Evolutionary conservation across 2,888 invertebrate genomes (phyloP), one percentile per base, ranked within the genome.

Genomic region (Busseola fusca): DNA sequence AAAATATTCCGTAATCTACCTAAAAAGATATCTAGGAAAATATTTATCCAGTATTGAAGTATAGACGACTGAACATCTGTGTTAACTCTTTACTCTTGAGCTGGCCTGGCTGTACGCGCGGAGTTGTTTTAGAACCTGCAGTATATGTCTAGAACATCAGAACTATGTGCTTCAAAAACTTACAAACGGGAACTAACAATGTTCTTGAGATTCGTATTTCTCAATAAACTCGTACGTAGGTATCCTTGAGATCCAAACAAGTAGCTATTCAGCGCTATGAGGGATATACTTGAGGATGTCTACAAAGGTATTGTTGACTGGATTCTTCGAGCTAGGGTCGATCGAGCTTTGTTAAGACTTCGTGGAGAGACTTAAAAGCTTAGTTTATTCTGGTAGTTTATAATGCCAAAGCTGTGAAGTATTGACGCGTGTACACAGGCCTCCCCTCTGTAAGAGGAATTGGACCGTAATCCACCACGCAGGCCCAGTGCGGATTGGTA

Each of bases 251-350:
- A 62, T 52, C 30, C 34, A 50, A 76, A 76, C 67, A 69, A 69
- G 52, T 62, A 30, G 25, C 30, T 50, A 30, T 30, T 27, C 40
- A 30, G 10, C 69, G 34, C 21, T 37, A 37, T 62, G 37, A 54
- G 58, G 58, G 75, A 63, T 74, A 73, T 78, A 76, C 74, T 82
- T 59, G 62, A 73, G 57, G 27, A 69, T 71, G 62, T 81, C 58
- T 68, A 64, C 62, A 64, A 50, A 37, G 63, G 69, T 67, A 72
- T 74, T 66, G 68, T 80, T 77, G 70, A 64, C 67, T 66, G 68
- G 48, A 75, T 82, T 75, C 70, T 64, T 66, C 27, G 54, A 60
- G 27, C 1, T 65, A 42, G 14, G 68, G 62, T 63, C 1, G n/a
- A 69, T 62, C 18, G 18, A 27, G 7, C 37, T 69, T 42, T 37